Percentiles rank a stretch among this genome's conserved stretches.
Conservation (phyloP, 2,797 vertebrate genomes). For the Sphenodon punctatus region DNA sequence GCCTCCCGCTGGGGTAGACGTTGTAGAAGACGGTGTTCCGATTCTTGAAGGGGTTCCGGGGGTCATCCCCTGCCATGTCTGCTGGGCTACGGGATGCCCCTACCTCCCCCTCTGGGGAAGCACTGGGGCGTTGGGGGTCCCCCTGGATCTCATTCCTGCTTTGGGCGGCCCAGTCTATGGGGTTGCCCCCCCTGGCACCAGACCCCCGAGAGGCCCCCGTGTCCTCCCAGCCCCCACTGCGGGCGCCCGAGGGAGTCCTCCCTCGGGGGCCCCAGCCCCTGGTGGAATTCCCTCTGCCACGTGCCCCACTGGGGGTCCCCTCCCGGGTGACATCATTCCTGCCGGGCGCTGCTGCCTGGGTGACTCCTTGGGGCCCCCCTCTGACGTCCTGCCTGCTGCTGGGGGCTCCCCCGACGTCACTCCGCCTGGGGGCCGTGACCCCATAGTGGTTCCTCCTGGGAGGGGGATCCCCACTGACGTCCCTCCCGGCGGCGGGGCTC, state of each 20-base stretch:
- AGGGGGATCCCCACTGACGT: background rate
- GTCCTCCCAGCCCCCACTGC: background rate
- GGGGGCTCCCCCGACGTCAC: background rate
- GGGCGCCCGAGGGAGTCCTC: background rate
- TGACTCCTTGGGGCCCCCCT: background rate
- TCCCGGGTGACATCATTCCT: background rate
- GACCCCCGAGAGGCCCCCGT: background rate
- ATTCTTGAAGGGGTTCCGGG: slow-evolving; percentile 62
- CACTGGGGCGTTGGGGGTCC: background rate
- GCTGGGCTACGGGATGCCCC: background rate
- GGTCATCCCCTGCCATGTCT: slow-evolving; percentile 68
- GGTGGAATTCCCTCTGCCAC: too few relatives aligned
- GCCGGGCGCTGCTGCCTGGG: background rate
- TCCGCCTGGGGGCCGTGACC: background rate
- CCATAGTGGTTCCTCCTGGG: background rate
- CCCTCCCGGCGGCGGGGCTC: background rate
- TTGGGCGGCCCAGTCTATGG: background rate
- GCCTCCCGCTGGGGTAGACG: slow-evolving; percentile 49
- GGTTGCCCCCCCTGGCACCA: background rate
- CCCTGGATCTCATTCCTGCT: background rate
- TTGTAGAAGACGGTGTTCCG: slow-evolving; percentile 78
- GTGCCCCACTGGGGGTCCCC: too few relatives aligned
- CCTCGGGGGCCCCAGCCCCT: background rate
- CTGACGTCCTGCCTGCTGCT: background rate
- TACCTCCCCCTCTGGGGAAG: background rate